Conservation (phyloP, 2,797 vertebrate genomes). For the Eospalax fontanierii region DNA sequence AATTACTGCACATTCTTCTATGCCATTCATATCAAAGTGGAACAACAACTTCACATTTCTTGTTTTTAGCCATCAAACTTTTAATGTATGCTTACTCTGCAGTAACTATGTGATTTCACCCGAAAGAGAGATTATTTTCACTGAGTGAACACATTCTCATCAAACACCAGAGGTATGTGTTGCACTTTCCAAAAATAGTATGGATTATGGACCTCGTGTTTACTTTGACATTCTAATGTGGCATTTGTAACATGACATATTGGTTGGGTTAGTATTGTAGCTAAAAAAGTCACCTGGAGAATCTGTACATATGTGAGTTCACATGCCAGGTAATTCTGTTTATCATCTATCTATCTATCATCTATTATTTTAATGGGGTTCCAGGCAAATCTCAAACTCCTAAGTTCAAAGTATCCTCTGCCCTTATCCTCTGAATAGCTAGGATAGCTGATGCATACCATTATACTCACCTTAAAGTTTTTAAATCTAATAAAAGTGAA, state of each 20-base stretch:
- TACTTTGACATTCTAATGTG: not conserved
- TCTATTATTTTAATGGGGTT: not conserved
- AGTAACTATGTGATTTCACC: not conserved
- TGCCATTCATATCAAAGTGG: not conserved
- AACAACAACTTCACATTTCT: not conserved
- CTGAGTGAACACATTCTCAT: not conserved
- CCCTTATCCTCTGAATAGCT: not conserved
- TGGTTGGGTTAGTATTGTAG: not conserved
- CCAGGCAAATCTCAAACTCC: not conserved
- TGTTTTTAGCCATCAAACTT: not conserved
- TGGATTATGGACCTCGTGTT: not conserved
- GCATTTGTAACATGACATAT: not conserved
- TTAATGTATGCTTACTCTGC: not conserved
- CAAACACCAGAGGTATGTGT: not conserved
- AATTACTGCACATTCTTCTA: not conserved
- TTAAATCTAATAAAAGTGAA: not conserved
- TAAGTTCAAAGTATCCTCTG: not conserved
- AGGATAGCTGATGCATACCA: not conserved
- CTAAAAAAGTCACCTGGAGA: not conserved
- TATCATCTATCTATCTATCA: too few species aligned
- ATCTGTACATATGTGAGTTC: not conserved
- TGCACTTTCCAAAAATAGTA: conserved; percentile 3
- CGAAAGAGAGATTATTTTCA: not conserved
- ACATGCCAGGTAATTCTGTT: not conserved
- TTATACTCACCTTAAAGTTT: not conserved